phyloP scores from a whole-genome alignment of 2,888 invertebrate genomes.

The Doris montereyensis region DNA sequence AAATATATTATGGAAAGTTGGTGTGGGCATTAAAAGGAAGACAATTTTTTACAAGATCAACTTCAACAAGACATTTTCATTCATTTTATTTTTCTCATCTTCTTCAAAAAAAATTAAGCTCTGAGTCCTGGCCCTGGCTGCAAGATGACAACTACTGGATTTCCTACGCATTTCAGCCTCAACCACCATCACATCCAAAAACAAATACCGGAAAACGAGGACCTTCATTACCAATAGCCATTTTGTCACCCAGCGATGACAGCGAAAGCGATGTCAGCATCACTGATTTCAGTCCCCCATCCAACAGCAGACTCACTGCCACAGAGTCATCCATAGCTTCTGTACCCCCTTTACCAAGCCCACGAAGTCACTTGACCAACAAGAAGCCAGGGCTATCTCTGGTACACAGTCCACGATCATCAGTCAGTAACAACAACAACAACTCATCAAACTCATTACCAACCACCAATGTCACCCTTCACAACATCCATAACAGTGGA shows the following conservation, averaged over 20 bases:
- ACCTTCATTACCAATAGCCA: conserved; percentile 49
- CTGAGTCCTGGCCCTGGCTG: no score
- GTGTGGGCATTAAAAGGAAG: no score
- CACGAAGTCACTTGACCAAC: background rate
- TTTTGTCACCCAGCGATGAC: conserved; percentile 45
- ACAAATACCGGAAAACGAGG: conserved; percentile 56
- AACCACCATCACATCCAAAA: conserved; percentile 53
- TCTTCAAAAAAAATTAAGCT: no score
- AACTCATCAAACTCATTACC: background rate
- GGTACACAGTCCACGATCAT: conserved; percentile 3
- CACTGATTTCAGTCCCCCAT: conserved; percentile 26
- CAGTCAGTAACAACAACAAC: conserved; percentile 10
- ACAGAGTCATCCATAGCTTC: background rate
- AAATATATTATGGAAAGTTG: no score
- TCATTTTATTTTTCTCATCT: no score
- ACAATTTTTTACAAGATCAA: no score
- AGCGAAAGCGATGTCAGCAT: conserved; percentile 45
- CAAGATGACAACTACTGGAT: no score
- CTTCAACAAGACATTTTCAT: no score
- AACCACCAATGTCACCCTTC: background rate
- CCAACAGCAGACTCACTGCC: background rate
- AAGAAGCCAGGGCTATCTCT: conserved; percentile 17
- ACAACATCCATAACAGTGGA: background rate
- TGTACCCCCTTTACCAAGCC: conserved; percentile 28
- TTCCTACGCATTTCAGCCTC: conserved; percentile 41